Evolutionary conservation across 2,797 vertebrate species (phyloP), one percentile per base, ranked within the genome.

Genomic region (Takifugu ocellatus): DNA sequence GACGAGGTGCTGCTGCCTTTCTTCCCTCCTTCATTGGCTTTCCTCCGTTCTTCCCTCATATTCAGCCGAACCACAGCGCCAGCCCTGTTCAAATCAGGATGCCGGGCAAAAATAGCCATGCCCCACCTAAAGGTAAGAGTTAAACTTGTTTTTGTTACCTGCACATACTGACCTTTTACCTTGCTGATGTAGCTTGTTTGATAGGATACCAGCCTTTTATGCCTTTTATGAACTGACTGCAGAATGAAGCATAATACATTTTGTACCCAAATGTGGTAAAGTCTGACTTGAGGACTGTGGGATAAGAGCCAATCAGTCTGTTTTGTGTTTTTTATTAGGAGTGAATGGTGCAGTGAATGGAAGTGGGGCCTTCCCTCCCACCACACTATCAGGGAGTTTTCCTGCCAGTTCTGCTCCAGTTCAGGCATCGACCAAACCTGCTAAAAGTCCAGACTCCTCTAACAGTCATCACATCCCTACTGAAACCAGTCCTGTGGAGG

Each of bases 271-370:
- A n/a, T 42, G 16, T 24, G 44, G 62, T 47, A 53, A 63, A 74
- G 51, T 73, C 78, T 8, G 33, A 33, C 61, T 60, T 54, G 31
- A 66, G 54, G 36, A 54, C 68, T 62, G 81, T 72, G 26, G 59
- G 54, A 59, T 44, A 68, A 77, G 73, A 54, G 49, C 59, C 79
- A 33, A 26, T 26, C 50, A 17, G 68, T 68, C 54, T 67, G 54
- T 52, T 72, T 72, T 77, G 59, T 74, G 54, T 68, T 63, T 14
- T 64, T n/a, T 67, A 63, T 14, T 64, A 98, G 97, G 95, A 81
- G 64, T 97, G 68, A 99, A 98, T 50, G 95, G 96, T 65, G 94
- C 95, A 25, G 75, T 99, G 77, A 98, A 99, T 64, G 96, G 97
- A 75, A 94, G 81, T 49, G 91, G 89, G 42, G 84, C 91, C 57